Base-by-base conservation (phyloP, 2,888 invertebrate species). In the Selenia dentaria region DNA sequence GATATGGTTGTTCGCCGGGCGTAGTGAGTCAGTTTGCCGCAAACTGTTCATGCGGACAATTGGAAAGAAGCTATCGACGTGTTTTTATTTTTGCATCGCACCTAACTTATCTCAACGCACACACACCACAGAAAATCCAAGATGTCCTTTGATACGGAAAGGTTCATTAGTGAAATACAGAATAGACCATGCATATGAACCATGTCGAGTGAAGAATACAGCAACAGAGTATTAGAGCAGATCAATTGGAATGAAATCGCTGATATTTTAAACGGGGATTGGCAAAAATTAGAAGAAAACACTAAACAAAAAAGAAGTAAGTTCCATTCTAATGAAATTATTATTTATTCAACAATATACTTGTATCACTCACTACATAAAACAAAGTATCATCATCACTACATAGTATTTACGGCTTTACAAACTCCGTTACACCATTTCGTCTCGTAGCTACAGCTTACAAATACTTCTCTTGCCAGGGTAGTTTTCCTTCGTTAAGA, bases 131-230 rank as follows among this genome's bases (percentile, higher is more conserved):
- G 37, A 37, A 37, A 37, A 37, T 37, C 28, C 38, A 38, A 38
- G 31, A 39, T 39, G 31, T 31, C 25, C 16, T 57, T 63, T 18
- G 63, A 60, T 26, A 56, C 62, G 6, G 56, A 58, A 38, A 42
- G 48, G 24, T 54, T 62, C 9, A 60, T 63, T 11, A 53, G 41
- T 2, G 57, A 54, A 50, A 54, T 62, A 47, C 51, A 62, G 29
- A 58, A 39, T 26, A 48, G 49, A 43, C 58, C 54, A 31, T 63
- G 58, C 41, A 34, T 62, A 35, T 62, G 62, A 63, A 63, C 63
- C 47, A 34, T 42, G 9, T 52, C 25, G 26, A 32, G 27, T 18
- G 26, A 37, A 35, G 55, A 62, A 36, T 56, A 62, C 29, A 55
- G 40, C 31, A 57, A 63, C 26, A 63, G 38, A 46, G 59, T 46